phyloP scores from a whole-genome alignment of 1,140 invertebrate species.

The Achatina immaculata region DNA sequence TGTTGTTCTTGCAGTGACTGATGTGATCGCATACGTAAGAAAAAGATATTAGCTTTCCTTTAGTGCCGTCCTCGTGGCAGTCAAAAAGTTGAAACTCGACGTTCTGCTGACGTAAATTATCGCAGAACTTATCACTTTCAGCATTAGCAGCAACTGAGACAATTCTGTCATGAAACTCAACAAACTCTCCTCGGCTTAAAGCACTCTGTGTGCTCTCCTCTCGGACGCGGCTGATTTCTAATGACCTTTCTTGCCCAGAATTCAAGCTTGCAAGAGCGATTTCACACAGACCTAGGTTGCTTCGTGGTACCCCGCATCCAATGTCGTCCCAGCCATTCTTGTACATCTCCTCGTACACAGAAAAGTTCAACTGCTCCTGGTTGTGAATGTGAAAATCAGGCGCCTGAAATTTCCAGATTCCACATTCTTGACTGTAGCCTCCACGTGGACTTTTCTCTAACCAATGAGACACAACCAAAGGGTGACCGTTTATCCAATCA shows the following conservation, averaged over 20 bases:
- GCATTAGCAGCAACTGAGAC: neutral
- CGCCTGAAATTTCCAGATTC: neutral
- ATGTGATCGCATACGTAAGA: conserved; percentile 4
- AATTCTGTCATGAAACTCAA: neutral
- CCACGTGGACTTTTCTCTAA: neutral
- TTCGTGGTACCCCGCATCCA: neutral
- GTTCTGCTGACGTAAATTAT: neutral
- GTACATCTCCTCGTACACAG: neutral
- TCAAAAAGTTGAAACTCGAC: neutral
- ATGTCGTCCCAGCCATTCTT: neutral
- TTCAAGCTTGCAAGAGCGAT: neutral
- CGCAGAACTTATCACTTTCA: neutral
- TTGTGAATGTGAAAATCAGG: neutral
- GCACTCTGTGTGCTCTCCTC: neutral
- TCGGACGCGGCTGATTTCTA: neutral
- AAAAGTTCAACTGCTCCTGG: neutral
- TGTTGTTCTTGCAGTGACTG: neutral
- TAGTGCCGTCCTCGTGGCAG: neutral
- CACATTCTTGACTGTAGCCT: neutral
- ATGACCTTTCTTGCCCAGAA: neutral
- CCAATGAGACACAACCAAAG: neutral
- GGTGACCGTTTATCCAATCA: neutral
- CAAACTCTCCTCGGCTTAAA: neutral
- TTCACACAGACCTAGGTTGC: neutral
- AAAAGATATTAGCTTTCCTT: neutral